phyloP scores from a whole-genome alignment of 2,797 vertebrate species.

The Acanthornis magna region DNA sequence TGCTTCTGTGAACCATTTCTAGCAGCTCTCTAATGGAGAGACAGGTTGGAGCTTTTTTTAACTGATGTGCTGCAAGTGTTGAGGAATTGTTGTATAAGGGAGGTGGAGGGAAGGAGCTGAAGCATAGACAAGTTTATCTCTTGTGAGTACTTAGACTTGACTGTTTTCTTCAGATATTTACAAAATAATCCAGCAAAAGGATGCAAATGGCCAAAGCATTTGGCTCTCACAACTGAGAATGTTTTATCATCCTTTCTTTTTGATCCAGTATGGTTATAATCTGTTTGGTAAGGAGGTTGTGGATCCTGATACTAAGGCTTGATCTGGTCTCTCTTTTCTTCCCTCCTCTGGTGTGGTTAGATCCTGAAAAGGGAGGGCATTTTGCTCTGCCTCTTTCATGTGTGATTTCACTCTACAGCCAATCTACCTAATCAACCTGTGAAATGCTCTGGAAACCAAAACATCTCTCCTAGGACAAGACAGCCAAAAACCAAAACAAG shows the following conservation, averaged over 20 bases:
- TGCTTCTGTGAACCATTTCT: neutral
- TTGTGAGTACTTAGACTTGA: neutral
- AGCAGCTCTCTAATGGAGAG: neutral
- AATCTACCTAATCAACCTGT: neutral
- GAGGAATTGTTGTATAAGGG: neutral
- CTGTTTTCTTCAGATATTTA: neutral
- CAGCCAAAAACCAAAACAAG: neutral
- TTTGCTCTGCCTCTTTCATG: neutral
- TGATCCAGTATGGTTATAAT: neutral
- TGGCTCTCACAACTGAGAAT: neutral
- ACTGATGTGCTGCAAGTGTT: neutral
- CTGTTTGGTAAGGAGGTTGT: neutral
- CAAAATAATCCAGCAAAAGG: neutral
- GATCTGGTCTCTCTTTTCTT: neutral
- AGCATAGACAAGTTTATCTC: neutral
- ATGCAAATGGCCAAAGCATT: neutral
- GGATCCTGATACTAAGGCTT: neutral
- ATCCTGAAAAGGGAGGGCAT: neutral
- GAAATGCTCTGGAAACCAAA: conserved; percentile 8
- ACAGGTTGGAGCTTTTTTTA: neutral
- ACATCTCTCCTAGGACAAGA: neutral
- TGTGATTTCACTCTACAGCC: neutral
- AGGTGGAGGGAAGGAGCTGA: neutral
- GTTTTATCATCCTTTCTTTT: neutral
- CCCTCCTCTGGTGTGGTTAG: neutral